A percentile compares a stretch with the other conserved stretches of the same genome.
Evolutionary conservation across 2,797 vertebrate genomes (phyloP).

Genomic region (Pangasius macronema): DNA sequence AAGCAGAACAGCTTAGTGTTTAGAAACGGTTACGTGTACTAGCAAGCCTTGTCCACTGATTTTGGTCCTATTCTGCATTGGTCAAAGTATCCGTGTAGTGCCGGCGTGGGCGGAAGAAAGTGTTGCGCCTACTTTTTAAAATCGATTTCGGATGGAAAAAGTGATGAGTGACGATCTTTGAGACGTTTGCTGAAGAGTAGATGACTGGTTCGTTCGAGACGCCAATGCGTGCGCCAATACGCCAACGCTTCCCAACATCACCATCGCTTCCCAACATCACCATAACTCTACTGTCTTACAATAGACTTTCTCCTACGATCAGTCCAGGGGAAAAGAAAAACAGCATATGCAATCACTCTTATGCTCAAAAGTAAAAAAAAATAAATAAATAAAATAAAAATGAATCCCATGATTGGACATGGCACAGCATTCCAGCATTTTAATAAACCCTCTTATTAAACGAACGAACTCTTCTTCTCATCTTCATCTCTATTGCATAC

Average conservation of each 20-base stretch:
- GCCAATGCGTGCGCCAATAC: too few relatives aligned
- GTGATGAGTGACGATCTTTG: background rate
- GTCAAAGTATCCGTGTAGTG: background rate
- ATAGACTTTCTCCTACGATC: background rate
- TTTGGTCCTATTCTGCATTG: background rate
- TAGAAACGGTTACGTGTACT: background rate
- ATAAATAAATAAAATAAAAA: background rate
- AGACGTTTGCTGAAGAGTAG: background rate
- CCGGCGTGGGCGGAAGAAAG: background rate
- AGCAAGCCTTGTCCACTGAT: background rate
- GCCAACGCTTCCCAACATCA: background rate
- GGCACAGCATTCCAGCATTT: conserved; percentile 41
- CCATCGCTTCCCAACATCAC: background rate
- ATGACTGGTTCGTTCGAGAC: background rate
- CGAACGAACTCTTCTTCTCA: conserved; percentile 17
- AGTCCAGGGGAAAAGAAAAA: background rate
- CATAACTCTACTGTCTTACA: background rate
- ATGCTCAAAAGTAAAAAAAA: background rate
- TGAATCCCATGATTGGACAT: background rate
- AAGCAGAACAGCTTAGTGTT: background rate
- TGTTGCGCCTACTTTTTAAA: background rate
- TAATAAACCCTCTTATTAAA: conserved; percentile 23
- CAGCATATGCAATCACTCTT: background rate
- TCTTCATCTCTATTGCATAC: conserved; percentile 41
- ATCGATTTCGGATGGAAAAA: background rate